Evolutionary conservation across 2,113 vertebrate species (phyloP), one percentile per base, ranked within the genome.

Genomic region (Scophthalmus maximus): DNA sequence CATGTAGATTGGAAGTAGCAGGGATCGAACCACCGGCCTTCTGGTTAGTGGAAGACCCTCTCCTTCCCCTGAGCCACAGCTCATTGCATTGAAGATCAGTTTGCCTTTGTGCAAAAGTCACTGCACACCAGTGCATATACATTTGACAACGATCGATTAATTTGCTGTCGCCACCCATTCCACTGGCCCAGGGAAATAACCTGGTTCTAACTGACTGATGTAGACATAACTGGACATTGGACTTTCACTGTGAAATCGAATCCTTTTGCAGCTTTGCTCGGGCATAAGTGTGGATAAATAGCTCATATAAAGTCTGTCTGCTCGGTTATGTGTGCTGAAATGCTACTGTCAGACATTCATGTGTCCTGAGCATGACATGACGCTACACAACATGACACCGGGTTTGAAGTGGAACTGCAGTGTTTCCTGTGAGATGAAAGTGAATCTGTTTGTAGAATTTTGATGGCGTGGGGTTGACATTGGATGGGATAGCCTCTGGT

Each of bases 401-500:
- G 14, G 32, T 46, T 44, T 44, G 12, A 36, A 58, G 30, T 36
- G 42, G 17, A 40, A 30, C 11, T 1, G 6, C 11, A 46, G 42
- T n/a, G 42, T n/a, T 26, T 69, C 36, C 25, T 27, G 47, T 11
- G 11, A 12, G 29, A 32, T 40, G 25, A 22, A 40, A 23, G 49
- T 10, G 1, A 52, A 11, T 15, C 10, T 71, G 17, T 26, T 25
- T 26, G 55, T 38, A 23, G 12, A 34, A 47, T 55, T 47, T 42
- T 52, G 36, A 63, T 18, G 57, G 51, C 70, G 46, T 23, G 42
- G 59, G 0, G 17, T 34, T 34, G 59, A 56, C 38, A 15, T n/a
- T n/a, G 2, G 14, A 5, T 2, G 6, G 51, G n/a, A 17, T 56
- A 7, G 14, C 26, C 14, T 27, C 32, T 40, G 67, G 52, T 60